phyloP scores from a whole-genome alignment of 2,797 vertebrate species.

The Philypnodon macrostomus region DNA sequence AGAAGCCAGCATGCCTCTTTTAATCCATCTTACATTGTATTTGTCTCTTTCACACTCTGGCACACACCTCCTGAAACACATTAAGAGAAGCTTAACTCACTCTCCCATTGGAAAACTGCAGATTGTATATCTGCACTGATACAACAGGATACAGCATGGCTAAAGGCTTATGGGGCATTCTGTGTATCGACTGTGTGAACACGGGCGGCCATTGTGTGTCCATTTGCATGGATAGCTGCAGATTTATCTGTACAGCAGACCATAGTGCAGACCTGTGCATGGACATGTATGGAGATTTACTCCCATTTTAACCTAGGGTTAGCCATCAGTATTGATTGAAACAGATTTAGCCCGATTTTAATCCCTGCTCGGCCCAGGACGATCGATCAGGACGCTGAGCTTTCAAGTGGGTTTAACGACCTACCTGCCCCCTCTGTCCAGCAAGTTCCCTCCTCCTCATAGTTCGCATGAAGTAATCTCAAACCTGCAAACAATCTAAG shows the following conservation, averaged over 20 bases:
- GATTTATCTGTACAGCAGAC: conserved; percentile 65
- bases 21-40: conserved; percentile 10
- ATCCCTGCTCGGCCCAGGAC: conserved; percentile 69
- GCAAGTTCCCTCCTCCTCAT: conserved; percentile 21
- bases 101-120: conserved; percentile 47
- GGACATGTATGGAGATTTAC: conserved; percentile 76
- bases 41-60: conserved; percentile 14
- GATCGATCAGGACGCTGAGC: conserved; percentile 73
- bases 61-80: conserved; percentile 21
- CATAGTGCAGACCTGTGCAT: conserved; percentile 60
- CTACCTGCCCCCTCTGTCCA: conserved; percentile 50
- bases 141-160: conserved; percentile 24
- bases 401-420: conserved; percentile 80
- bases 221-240: conserved; percentile 64
- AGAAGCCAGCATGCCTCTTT: conserved; percentile 28
- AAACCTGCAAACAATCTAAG: neutral
- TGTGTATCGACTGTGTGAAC: conserved; percentile 48
- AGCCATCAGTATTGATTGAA: conserved; percentile 79
- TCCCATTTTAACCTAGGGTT: conserved; percentile 75
- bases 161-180: conserved; percentile 29
- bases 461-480: neutral
- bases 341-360: conserved; percentile 78
- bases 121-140: conserved; percentile 27
- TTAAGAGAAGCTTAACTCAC: conserved; percentile 43
- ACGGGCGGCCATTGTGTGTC: conserved; percentile 59